Base-by-base conservation (phyloP, 2,113 vertebrate genomes). In the Pycnonotus jocosus region DNA sequence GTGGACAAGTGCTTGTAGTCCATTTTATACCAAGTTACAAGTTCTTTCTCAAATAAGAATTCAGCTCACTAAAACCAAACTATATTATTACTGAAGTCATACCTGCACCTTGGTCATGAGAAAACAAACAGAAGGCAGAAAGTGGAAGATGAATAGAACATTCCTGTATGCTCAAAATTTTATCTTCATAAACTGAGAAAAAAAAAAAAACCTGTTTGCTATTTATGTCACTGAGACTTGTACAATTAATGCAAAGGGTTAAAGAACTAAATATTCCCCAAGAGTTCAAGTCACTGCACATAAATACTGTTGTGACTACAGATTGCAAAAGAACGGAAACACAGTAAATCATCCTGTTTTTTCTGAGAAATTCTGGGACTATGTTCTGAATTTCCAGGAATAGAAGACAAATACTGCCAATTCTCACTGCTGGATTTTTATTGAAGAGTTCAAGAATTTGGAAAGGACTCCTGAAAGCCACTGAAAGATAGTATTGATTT, bases 311-410 rank as follows among this genome's bases (percentile, higher is more conserved):
- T 96, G 97, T 87, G 91, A 95, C 94, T 95, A 96, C 96, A 92
- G 88, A 97, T 97, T 97, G 97, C 97, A 98, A 97, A 98, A 98
- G 97, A 97, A 97, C 96, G 91, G 98, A 98, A 97, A 98, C 97
- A 98, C 95, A 98, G 98, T 98, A 98, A 98, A 98, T 98, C 98
- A 98, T 98, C 97, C 96, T 94, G 80, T 98, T 97, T 97, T 97
- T 99, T 99, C 99, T 98, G 98, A 98, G 99, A 99, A 99, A 98
- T 98, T 97, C 97, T 98, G 97, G 98, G 98, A 98, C 98, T 98
- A 96, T 97, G 98, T 97, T 98, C 97, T 88, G 92, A 98, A 98
- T 98, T 99, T 99, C 99, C 98, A 99, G 98, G 98, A 99, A 99
- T 96, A 97, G 92, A 96, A 94, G 92, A 94, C 60, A 94, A 88